These are phyloP conservation scores for Yponomeuta plumbellus DNA, from an alignment of 2,888 invertebrate species.

Conservation along the genomic window DNA sequence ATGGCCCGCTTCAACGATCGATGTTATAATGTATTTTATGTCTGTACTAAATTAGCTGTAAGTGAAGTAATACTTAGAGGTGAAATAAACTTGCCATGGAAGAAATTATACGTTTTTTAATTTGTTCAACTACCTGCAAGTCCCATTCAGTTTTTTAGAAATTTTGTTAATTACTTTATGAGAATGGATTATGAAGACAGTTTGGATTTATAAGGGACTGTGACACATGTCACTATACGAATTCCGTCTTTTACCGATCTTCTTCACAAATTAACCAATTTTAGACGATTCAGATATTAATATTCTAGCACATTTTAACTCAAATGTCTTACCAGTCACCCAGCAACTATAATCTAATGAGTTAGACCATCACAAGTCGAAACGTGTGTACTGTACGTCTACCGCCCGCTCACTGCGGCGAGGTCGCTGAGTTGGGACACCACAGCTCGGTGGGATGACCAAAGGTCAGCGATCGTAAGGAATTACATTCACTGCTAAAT, in stretches of 20 bases:
- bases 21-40: not conserved
- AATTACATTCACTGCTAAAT: not conserved
- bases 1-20: not conserved
- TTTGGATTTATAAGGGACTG: too few relatives aligned
- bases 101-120: slow-evolving; percentile 17
- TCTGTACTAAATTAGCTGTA: slow-evolving; percentile 9
- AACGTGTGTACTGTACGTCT: not conserved
- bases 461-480: not conserved
- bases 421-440: not conserved
- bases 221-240: too few relatives aligned
- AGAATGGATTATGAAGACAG: too few relatives aligned
- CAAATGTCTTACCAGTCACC: too few relatives aligned
- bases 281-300: too few relatives aligned
- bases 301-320: too few relatives aligned
- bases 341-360: not conserved
- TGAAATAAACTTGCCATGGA: slow-evolving; percentile 29
- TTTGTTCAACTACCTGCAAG: not conserved
- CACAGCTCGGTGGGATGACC: not conserved
- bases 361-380: not conserved
- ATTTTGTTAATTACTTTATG: too few relatives aligned
- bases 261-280: too few relatives aligned
- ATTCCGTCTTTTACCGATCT: too few relatives aligned
- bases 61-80: slow-evolving; percentile 27
- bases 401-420: not conserved
- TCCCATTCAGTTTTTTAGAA: too few relatives aligned